These are phyloP conservation scores for Todus mexicanus DNA, from an alignment of 2,797 vertebrate species.

Conservation along the genomic window DNA sequence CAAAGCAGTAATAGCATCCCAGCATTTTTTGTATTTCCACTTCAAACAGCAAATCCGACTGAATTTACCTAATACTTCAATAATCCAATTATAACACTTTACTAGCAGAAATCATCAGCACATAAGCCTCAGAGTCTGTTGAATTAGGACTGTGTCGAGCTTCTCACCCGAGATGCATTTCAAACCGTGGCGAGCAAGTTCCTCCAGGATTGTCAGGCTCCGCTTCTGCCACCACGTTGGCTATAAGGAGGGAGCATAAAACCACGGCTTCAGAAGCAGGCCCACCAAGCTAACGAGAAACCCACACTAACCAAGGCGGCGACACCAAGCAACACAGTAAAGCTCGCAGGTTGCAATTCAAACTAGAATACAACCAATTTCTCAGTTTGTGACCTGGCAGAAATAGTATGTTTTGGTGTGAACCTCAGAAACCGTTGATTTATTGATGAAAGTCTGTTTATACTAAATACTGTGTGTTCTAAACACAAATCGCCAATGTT, in stretches of 20 bases:
- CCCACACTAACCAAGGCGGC: not conserved
- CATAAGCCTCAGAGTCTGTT: conserved; percentile 53
- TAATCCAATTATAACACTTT: conserved; percentile 76
- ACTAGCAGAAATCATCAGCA: conserved; percentile 63
- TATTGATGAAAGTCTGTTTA: not conserved
- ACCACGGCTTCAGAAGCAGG: not conserved
- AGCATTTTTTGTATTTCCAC: conserved; percentile 66
- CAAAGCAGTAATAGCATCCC: conserved; percentile 48
- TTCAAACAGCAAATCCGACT: conserved; percentile 71
- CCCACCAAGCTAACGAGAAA: not conserved
- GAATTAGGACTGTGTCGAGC: conserved; percentile 33
- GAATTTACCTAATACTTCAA: conserved; percentile 75
- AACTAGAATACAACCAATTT: not conserved
- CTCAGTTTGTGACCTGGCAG: not conserved
- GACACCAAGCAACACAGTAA: not conserved
- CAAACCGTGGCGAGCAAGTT: not conserved
- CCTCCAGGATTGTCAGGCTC: not conserved
- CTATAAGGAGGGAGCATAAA: not conserved
- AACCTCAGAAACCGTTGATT: not conserved
- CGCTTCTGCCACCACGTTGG: fast-evolving
- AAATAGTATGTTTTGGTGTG: not conserved
- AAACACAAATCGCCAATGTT: conserved; percentile 57
- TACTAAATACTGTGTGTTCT: not conserved
- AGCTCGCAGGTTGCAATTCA: not conserved
- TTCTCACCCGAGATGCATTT: not conserved